Percentiles rank a stretch among this genome's conserved stretches.
Evolutionary conservation across 2,797 vertebrate genomes (phyloP).

Genomic region (Phalloptychus januarius): DNA sequence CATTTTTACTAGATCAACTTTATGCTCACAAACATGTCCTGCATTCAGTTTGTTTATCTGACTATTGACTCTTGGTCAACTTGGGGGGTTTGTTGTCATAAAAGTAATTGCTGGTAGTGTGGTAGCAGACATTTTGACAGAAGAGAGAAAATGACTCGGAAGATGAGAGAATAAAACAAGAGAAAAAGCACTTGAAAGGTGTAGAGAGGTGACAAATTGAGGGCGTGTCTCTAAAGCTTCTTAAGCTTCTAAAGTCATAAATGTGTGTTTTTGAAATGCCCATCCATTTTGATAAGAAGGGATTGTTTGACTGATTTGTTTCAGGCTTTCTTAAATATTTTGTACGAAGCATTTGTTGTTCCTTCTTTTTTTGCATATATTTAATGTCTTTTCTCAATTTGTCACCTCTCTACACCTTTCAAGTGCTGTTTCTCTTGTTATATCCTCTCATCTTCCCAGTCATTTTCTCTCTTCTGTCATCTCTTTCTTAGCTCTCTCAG

Average conservation of each 20-base stretch:
- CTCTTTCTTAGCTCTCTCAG: constrained; percentile 49
- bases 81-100: not conserved
- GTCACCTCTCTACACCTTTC: constrained; percentile 7
- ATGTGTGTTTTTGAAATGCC: not conserved
- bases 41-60: not conserved
- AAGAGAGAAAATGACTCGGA: too few relatives aligned
- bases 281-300: not conserved
- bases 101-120: not conserved
- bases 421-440: constrained; percentile 1
- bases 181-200: too few relatives aligned
- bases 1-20: not conserved
- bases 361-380: constrained; percentile 30
- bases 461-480: constrained; percentile 25
- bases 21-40: not conserved
- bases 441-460: constrained; percentile 10
- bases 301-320: not conserved
- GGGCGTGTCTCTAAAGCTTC: not conserved
- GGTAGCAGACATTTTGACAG: not conserved
- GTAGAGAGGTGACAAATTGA: too few relatives aligned
- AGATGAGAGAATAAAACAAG: too few relatives aligned
- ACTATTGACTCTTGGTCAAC: not conserved
- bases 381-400: constrained; percentile 5
- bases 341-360: constrained; percentile 33
- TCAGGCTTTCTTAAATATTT: not conserved
- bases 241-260: too few relatives aligned